phyloP scores from a whole-genome alignment of 2,888 invertebrate genomes.

The Leptinotarsa juncta region DNA sequence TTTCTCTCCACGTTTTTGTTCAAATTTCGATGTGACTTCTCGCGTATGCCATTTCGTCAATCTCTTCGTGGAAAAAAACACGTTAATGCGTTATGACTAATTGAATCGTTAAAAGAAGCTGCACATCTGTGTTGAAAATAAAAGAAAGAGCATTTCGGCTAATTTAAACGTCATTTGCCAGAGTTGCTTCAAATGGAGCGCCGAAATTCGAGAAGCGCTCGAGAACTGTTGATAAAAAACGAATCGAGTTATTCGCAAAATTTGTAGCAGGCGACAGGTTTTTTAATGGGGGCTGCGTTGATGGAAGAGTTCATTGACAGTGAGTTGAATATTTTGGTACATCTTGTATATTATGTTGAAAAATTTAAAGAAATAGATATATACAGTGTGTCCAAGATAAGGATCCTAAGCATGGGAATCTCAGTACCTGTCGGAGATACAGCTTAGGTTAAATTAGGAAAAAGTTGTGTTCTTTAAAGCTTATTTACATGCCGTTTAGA shows the following conservation, averaged over 20 bases:
- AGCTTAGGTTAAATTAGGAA: too few species aligned
- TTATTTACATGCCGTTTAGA: too few species aligned
- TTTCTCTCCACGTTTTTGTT: too few species aligned
- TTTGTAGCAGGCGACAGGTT: constrained; percentile 2
- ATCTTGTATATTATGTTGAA: too few species aligned
- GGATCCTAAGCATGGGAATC: too few species aligned
- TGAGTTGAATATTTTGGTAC: too few species aligned
- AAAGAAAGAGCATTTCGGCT: constrained; percentile 29
- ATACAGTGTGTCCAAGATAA: too few species aligned
- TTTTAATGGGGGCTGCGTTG: background rate
- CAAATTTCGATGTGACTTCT: too few species aligned
- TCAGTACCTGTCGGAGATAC: too few species aligned
- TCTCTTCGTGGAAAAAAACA: background rate
- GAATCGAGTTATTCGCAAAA: constrained; percentile 16
- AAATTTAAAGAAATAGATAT: too few species aligned
- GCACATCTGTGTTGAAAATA: constrained; percentile 29
- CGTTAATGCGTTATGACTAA: constrained; percentile 16
- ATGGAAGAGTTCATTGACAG: background rate
- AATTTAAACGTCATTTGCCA: constrained; percentile 43
- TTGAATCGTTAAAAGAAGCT: constrained; percentile 21
- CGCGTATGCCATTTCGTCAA: too few species aligned
- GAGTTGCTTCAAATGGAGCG: constrained; percentile 40
- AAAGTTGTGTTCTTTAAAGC: too few species aligned
- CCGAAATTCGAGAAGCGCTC: constrained; percentile 27
- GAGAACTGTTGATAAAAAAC: constrained; percentile 8